Evolutionary conservation across 2,888 invertebrate species (phyloP), one percentile per base, ranked within the genome.

Genomic region (Serrognathus titanus): DNA sequence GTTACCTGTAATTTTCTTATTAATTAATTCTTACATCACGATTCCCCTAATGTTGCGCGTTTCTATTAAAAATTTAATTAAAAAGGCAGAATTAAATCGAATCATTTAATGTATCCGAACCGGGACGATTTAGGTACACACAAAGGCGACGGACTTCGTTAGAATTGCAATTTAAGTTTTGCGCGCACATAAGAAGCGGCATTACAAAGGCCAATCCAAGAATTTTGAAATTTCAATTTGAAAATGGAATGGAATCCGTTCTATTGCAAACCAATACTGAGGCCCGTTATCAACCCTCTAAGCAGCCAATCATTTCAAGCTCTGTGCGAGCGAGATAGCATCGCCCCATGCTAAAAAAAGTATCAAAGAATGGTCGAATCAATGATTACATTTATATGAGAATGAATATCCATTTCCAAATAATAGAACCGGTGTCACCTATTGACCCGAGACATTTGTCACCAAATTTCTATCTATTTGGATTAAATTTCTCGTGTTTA

Each of bases 221-320:
- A 69, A 68, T 71, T 70, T 70, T 63, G 64, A 70, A 72, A 71
- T 71, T 73, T 71, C 72, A 71, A 73, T 73, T 72, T 69, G 69
- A 69, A 72, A 71, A 71, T 71, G 66, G 63, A 67, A 67, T 65
- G 63, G 64, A 67, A 67, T 67, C 52, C 58, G 57, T 57, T 61
- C 61, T 58, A 63, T 60, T 58, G 53, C 59, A 51, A 57, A 54
- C 61, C 60, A 60, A 64, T 66, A 64, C 64, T 61, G 57, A 60
- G 63, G 63, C 62, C 66, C 64, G 66, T 69, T 69, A 70, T 70
- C 69, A 63, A 65, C 64, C 67, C 68, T 65, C 64, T 67, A 52
- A 68, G 63, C 68, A 64, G 70, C 69, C 70, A 69, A 72, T 71
- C 70, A 70, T 70, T 70, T 65, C 62, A 63, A 67, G 67, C 68